Evolutionary conservation across 2,888 invertebrate genomes (phyloP), one percentile per base, ranked within the genome.

Genomic region (Monochamus alternatus): DNA sequence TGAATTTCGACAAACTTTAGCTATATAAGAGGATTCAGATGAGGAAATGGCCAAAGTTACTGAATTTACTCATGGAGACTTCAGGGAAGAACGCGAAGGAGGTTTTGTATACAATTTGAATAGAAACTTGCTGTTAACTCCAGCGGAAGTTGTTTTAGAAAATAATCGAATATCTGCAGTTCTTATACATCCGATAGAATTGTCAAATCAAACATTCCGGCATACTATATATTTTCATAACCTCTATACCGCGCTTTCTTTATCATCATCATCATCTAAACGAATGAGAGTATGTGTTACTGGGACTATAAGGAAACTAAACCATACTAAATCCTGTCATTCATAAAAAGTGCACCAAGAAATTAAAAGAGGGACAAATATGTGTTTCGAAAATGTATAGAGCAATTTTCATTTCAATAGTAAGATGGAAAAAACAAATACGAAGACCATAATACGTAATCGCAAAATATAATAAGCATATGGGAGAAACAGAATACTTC

Each of bases 291-390:
- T 83, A 83, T 79, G 73, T 73, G 80, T 72, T 38, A 81, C 83
- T 32, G 84, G 82, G 31, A 84, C 38, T 3, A 38, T 38, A 38
- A 38, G 38, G n/a, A 81, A 82, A 62, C 81, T 84, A 69, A 66
- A 79, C 64, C 69, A 82, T 47, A 80, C 82, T 22, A 65, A 59
- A 38, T 14, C 55, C 63, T 38, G 12, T 63, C 38, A 14, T 63
- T 43, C 14, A 38, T 43, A 63, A 63, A 63, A 63, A 63, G 14
- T 43, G 43, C 10, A 14, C 43, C 43, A 43, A 63, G 14, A 63
- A 43, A 38, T 32, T 5, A n/a, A 31, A n/a, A 62, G 38, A 38
- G 32, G 38, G 3, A 38, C 32, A 68, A 82, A 58, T 14, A 12
- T 62, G 32, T 62, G 30, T 60, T 31, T 60, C 60, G 30, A 60